Evolutionary conservation across 2,113 vertebrate species (phyloP), one percentile per base, ranked within the genome.

Genomic region (Ophiodon elongatus): DNA sequence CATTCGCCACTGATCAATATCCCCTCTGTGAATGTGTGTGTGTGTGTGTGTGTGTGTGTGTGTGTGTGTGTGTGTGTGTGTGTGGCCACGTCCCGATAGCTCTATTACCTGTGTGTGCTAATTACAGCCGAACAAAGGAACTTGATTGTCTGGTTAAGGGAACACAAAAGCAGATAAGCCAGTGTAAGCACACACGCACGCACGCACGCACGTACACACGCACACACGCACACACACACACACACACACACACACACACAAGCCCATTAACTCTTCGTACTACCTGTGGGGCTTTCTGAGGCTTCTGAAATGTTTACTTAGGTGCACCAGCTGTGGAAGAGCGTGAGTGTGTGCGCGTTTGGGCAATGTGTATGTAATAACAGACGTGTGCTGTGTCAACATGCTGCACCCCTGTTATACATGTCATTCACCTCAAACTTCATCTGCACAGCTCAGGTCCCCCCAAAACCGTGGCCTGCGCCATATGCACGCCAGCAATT

Each of bases 401-500:
- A 90, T 43, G 80, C 73, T 88, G 80, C 87, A 74, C 60, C 82
- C 82, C 82, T 64, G 79, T 85, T 77, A 72, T 52, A 76, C 75
- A 60, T 83, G 76, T 89, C 90, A 85, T 33, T 92, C 89, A 91
- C 67, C 69, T 78, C 29, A 35, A 67, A 64, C 45, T 76, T 73
- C 80, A 35, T 68, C 75, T 70, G 62, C 56, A 52, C 63, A 10
- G 25, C 85, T 74, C 57, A 33, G 69, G 67, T 67, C 74, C 29
- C 2, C 27, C 52, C 33, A 41, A n/a, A 73, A 65, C 85, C 54
- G 67, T 39, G 72, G 74, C 85, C 76, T 13, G 68, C 10, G 25
- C 84, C 47, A 78, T 84, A 85, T 80, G 78, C 80, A 89, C 45
- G 41, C 82, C 81, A 85, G 91, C 90, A 94, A 92, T 93, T 92